These are phyloP conservation scores for Philereme vetulata DNA, from an alignment of 2,888 invertebrate genomes.

Conservation along the genomic window DNA sequence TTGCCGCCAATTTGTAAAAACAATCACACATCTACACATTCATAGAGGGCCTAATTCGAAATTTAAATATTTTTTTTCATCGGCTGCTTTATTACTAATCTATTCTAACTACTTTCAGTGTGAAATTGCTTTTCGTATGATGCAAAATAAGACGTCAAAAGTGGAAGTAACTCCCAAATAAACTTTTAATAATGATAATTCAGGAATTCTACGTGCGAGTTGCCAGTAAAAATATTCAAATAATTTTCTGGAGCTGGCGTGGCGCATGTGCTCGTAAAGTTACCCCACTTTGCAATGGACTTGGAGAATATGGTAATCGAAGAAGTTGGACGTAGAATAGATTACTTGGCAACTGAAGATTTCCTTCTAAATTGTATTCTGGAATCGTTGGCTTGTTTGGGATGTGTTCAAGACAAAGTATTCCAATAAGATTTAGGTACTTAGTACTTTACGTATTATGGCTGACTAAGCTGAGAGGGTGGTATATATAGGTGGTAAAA, in stretches of 20 bases:
- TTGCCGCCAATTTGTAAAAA: too few relatives aligned
- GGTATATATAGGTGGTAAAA: too few relatives aligned
- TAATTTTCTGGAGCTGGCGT: constrained; percentile 31
- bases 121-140: constrained; percentile 11
- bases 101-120: too few relatives aligned
- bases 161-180: constrained; percentile 23
- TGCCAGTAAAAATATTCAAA: constrained; percentile 48
- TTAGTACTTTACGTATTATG: too few relatives aligned
- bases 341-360: constrained; percentile 25
- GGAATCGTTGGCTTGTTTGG: too few relatives aligned
- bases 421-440: too few relatives aligned
- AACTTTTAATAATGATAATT: constrained; percentile 24
- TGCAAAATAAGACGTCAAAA: constrained; percentile 11
- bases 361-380: neutral
- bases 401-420: too few relatives aligned
- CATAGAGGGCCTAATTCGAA: neutral
- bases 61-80: neutral
- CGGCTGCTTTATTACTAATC: too few relatives aligned
- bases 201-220: constrained; percentile 33
- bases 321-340: constrained; percentile 30
- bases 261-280: constrained; percentile 46
- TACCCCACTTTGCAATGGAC: constrained; percentile 43
- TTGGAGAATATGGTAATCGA: constrained; percentile 23
- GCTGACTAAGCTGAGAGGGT: too few relatives aligned
- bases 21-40: too few relatives aligned